These are phyloP conservation scores for Setipinna tenuifilis DNA, from an alignment of 2,797 vertebrate species.

Conservation along the genomic window DNA sequence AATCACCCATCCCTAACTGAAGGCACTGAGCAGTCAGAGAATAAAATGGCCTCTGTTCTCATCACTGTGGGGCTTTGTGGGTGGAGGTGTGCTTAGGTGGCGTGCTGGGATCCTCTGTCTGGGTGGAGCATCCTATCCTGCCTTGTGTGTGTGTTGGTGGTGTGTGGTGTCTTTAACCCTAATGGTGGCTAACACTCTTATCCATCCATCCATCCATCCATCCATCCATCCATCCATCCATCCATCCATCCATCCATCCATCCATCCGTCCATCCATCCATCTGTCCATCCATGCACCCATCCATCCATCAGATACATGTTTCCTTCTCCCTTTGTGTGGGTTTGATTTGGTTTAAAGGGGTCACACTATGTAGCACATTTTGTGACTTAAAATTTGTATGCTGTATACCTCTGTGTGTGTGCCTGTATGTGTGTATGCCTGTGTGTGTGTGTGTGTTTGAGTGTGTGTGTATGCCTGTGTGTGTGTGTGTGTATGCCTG, in stretches of 20 bases:
- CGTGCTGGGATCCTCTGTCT: not conserved
- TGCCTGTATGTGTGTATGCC: slow-evolving; percentile 24
- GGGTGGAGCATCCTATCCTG: not conserved
- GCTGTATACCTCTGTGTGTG: not conserved
- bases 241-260: not conserved
- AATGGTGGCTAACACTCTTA: not conserved
- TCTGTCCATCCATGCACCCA: not conserved
- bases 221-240: not conserved
- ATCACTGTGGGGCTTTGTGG: not conserved
- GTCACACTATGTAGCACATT: too few species aligned
- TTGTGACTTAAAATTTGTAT: too few species aligned
- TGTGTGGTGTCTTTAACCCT: not conserved
- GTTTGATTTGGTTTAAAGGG: not conserved
- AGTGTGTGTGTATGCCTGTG: not conserved
- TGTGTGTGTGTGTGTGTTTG: not conserved
- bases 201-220: not conserved
- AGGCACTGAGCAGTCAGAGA: not conserved
- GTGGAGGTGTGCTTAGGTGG: not conserved
- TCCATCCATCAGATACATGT: too few species aligned
- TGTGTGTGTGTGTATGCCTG: not conserved
- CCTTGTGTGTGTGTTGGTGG: not conserved
- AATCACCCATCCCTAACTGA: too few species aligned
- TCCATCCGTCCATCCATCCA: not conserved
- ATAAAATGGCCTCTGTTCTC: not conserved
- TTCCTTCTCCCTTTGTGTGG: not conserved